Conservation (phyloP, 2,888 invertebrate species). For the Dioctria rufipes region DNA sequence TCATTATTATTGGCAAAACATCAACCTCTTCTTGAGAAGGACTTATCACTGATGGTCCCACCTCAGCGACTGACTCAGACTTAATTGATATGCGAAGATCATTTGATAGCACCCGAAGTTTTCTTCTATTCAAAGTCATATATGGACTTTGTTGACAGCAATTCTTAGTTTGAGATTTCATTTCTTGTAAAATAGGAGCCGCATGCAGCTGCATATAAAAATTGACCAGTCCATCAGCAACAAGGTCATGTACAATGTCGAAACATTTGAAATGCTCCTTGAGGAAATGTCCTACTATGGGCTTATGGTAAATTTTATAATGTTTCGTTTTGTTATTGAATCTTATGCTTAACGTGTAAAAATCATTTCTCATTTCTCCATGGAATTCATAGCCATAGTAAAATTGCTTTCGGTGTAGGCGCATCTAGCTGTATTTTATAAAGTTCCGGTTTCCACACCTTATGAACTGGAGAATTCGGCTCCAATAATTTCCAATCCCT, state of each 20-base stretch:
- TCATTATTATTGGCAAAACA: slow-evolving; percentile 71
- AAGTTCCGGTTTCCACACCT: slow-evolving; percentile 78
- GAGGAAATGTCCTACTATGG: slow-evolving; percentile 81
- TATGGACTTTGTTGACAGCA: slow-evolving; percentile 92
- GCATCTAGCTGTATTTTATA: slow-evolving; percentile 91
- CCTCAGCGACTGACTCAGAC: slow-evolving; percentile 55
- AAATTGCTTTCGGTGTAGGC: slow-evolving; percentile 82
- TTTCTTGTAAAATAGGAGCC: slow-evolving; percentile 85
- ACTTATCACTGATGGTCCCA: slow-evolving; percentile 28
- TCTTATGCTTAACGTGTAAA: slow-evolving; percentile 87
- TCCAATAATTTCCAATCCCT: slow-evolving; percentile 61
- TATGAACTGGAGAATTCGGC: slow-evolving; percentile 73
- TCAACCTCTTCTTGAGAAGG: slow-evolving; percentile 62
- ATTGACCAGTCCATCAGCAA: slow-evolving; percentile 93
- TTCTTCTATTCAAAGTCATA: slow-evolving; percentile 82
- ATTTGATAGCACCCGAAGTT: slow-evolving; percentile 77
- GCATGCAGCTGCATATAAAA: slow-evolving; percentile 91
- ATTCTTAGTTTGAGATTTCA: slow-evolving; percentile 80
- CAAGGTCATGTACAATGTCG: slow-evolving; percentile 86
- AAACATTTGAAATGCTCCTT: slow-evolving; percentile 83
- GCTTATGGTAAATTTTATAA: slow-evolving; percentile 79
- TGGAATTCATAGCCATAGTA: slow-evolving; percentile 88
- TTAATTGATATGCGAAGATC: slow-evolving; percentile 66
- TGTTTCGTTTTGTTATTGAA: slow-evolving; percentile 83
- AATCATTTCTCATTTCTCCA: slow-evolving; percentile 86